Evolutionary conservation across 2,797 vertebrate species (phyloP).

Genomic region (Dipus sagitta): DNA sequence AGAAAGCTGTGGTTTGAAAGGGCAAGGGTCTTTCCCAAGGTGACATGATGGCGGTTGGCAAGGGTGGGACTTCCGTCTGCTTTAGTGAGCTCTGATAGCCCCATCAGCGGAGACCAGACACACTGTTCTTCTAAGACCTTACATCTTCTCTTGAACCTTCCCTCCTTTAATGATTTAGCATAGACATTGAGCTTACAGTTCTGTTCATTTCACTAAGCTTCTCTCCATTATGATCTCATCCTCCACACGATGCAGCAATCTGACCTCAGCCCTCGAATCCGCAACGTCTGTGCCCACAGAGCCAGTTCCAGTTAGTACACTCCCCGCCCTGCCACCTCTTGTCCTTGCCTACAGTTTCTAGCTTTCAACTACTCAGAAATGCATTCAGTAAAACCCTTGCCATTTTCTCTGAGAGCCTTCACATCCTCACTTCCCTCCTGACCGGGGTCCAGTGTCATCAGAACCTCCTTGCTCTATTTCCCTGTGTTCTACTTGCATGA

Average conservation of each 20-base stretch:
- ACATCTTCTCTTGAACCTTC: neutral
- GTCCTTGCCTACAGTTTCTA: neutral
- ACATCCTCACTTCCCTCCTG: neutral
- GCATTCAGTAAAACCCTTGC: neutral
- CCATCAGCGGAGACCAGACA: neutral
- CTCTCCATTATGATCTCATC: neutral
- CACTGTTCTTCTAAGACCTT: neutral
- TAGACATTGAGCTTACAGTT: neutral
- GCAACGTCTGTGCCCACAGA: no score
- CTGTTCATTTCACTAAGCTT: neutral
- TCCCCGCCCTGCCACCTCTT: neutral
- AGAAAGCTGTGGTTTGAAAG: neutral
- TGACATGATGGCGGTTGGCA: neutral
- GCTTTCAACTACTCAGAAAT: neutral
- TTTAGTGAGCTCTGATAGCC: neutral
- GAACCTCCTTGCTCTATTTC: rapidly evolving
- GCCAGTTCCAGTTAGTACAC: neutral
- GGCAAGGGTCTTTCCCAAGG: neutral
- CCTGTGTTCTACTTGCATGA: neutral
- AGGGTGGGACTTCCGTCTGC: neutral
- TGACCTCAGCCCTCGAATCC: no score
- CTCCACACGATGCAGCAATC: no score
- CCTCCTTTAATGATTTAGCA: neutral
- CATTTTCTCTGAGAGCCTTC: neutral
- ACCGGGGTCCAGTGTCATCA: neutral